Conservation (phyloP, 2,888 invertebrate species). For the Unio pictorum region DNA sequence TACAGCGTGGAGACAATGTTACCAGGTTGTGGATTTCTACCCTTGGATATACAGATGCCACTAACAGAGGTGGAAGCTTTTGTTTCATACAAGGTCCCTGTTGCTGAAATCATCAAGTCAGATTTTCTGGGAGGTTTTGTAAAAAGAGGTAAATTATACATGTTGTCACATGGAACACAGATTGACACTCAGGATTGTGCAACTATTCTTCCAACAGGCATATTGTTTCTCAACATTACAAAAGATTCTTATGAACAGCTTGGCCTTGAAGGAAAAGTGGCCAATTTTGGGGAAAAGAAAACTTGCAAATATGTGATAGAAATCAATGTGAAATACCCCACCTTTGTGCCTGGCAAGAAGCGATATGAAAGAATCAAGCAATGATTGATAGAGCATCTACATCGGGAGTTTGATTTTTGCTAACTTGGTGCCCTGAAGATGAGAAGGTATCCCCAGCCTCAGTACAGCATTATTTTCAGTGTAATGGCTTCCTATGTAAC, state of each 20-base stretch:
- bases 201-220: conserved; percentile 54
- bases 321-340: conserved; percentile 43
- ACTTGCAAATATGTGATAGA: conserved; percentile 57
- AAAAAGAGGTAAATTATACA: conserved; percentile 22
- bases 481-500: conserved; percentile 33
- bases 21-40: conserved; percentile 17
- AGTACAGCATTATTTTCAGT: conserved; percentile 52
- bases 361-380: conserved; percentile 56
- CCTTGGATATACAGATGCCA: conserved; percentile 6
- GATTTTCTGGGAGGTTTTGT: too few species aligned
- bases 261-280: conserved; percentile 56
- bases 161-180: conserved; percentile 53
- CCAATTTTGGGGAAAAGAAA: conserved; percentile 34
- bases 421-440: conserved; percentile 62
- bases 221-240: conserved; percentile 49
- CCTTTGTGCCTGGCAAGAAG: conserved; percentile 61
- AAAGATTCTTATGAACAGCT: conserved; percentile 60
- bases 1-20: conserved; percentile 37
- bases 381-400: conserved; percentile 50
- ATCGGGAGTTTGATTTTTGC: conserved; percentile 49
- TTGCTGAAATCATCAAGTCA: too few species aligned
- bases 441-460: conserved; percentile 55
- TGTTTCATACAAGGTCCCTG: too few species aligned
- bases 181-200: conserved; percentile 58
- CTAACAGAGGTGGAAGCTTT: too few species aligned